Evolutionary conservation across 2,888 invertebrate genomes (phyloP), one percentile per base, ranked within the genome.

Genomic region (Agriotes lineatus): DNA sequence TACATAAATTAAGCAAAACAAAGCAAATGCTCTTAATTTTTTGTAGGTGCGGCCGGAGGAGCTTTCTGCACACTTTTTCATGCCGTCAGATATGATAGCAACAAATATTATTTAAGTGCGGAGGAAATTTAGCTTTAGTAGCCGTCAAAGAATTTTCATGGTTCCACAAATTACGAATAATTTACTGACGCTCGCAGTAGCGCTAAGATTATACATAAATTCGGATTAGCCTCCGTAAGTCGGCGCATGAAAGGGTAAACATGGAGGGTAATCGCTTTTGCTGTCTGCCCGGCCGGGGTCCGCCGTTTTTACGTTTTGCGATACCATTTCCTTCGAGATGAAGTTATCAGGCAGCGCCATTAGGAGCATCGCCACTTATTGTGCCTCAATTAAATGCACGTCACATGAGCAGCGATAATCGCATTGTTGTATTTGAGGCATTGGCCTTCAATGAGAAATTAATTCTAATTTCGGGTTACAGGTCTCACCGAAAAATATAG

Each of bases 311-410:
- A 5, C 33, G 33, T 33, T 30, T 52, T 16, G n/a, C 33, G 14
- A 52, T 52, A 33, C 18, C 16, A 33, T 12, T 52, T 52, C 52
- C 52, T 52, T 16, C 14, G 50, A 18, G 5, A 5, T 33, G 9
- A 12, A 44, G 30, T 19, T 45, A 48, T 35, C 33, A 48, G 45
- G 48, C 30, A 48, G 48, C 25, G 45, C 7, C 16, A 60, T 44
- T 60, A 60, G n/a, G 42, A 56, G 30, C 33, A 58, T 39, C 14
- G 22, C n/a, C 22, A 37, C 18, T 37, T 35, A 57, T 22, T 57
- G 22, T 33, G 22, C 14, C 22, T 14, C 59, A 33, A 60, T 60
- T 60, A 48, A 48, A 60, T n/a, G 35, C 59, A 35, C 48, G 59
- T 52, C 44, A 58, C 39, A 42, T 10, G 12, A 52, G 30, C 30